A percentile compares a stretch with the other conserved stretches of the same genome.
Conservation (phyloP, 2,797 vertebrate genomes). For the Crax fasciolata region DNA sequence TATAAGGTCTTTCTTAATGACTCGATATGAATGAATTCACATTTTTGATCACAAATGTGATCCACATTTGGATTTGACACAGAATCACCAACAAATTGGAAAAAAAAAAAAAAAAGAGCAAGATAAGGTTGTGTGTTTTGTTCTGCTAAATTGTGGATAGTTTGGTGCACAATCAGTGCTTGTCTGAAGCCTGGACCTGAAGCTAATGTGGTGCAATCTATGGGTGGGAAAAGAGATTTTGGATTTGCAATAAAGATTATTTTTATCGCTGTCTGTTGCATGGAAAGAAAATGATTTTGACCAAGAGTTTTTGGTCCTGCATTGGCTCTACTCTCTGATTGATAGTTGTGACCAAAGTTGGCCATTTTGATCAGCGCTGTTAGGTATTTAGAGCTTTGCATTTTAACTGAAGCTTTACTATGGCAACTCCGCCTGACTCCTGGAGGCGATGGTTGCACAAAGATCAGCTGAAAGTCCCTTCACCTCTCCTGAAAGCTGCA, state of each 20-base stretch:
- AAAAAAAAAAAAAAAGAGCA: background rate
- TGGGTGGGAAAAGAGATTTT: background rate
- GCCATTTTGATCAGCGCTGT: background rate
- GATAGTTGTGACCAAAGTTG: background rate
- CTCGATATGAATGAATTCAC: background rate
- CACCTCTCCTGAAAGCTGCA: background rate
- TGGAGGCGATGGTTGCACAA: background rate
- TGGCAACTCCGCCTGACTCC: background rate
- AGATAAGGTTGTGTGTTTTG: background rate
- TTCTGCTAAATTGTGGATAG: background rate
- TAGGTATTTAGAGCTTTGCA: background rate
- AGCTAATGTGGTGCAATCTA: background rate
- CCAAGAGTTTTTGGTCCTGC: background rate
- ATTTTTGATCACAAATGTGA: too few relatives aligned
- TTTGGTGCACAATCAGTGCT: background rate
- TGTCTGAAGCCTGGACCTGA: background rate
- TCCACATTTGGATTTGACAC: background rate
- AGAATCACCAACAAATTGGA: background rate
- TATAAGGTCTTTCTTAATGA: background rate
- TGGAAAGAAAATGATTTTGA: background rate
- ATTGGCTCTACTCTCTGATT: background rate
- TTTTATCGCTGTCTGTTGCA: background rate
- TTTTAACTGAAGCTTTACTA: background rate
- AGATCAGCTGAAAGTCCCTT: background rate
- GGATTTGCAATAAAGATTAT: background rate